phyloP scores from a whole-genome alignment of 2,797 vertebrate species.

The Lithobates sylvaticus region DNA sequence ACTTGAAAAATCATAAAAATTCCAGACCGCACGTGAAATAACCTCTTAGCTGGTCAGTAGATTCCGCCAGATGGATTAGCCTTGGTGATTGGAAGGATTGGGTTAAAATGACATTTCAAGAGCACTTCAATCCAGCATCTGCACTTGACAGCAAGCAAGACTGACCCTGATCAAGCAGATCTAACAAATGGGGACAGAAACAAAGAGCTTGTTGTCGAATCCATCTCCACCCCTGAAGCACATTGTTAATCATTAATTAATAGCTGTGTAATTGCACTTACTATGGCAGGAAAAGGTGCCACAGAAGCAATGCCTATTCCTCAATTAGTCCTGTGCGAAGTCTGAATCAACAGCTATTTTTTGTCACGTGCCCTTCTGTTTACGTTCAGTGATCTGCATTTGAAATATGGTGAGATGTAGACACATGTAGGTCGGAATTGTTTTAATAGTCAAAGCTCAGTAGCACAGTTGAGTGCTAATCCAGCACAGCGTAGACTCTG shows the following conservation, averaged over 20 bases:
- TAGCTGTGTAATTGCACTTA: slow-evolving; percentile 34
- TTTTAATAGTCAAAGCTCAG: not conserved
- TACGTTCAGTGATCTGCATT: slow-evolving; percentile 16
- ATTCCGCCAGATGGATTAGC: slow-evolving; percentile 5
- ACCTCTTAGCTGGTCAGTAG: slow-evolving; percentile 8
- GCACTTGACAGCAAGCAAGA: not conserved
- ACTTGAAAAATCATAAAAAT: not conserved
- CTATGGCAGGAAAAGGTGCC: slow-evolving; percentile 15
- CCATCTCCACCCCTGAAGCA: not conserved
- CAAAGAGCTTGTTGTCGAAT: slow-evolving; percentile 37
- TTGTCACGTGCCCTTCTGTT: slow-evolving; percentile 32
- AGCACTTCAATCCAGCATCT: not conserved
- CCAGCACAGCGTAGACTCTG: not conserved
- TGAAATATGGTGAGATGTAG: not conserved
- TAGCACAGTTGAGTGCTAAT: slow-evolving; percentile 20
- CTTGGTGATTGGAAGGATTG: not conserved
- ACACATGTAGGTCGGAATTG: slow-evolving; percentile 32
- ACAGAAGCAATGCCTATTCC: not conserved
- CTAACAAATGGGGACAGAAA: slow-evolving; percentile 17
- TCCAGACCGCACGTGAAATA: slow-evolving; percentile 6
- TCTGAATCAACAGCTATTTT: slow-evolving; percentile 44
- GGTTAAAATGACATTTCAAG: slow-evolving; percentile 34
- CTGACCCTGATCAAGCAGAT: slow-evolving; percentile 2
- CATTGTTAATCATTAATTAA: slow-evolving; percentile 47
- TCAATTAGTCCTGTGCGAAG: slow-evolving; percentile 22